Base-by-base conservation (phyloP, 2,113 vertebrate genomes). In the Porphyrio hochstetteri region DNA sequence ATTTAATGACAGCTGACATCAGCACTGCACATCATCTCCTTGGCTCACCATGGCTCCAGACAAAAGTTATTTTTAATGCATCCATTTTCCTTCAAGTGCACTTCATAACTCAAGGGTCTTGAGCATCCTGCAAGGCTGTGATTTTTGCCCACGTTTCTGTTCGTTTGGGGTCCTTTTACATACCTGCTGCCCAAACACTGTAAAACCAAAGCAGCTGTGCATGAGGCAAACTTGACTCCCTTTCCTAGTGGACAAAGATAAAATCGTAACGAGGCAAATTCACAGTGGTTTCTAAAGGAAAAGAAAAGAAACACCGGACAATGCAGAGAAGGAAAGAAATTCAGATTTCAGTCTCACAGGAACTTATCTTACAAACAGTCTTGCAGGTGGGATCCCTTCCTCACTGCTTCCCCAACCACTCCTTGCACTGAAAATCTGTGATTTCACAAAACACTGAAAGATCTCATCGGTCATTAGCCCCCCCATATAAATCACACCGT, bases 151-250 rank as follows among this genome's bases (percentile, higher is more conserved):
- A 17, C 38, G 16, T 76, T 75, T 64, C 64, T 76, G 55, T 19
- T 67, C 0, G 0, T 28, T 35, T 64, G 36, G 8, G 12, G 0
- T 1, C 35, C 48, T 48, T 88, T 74, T 50, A 28, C 63, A 86
- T 6, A 55, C 29, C 44, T 53, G 56, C 76, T 93, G 50, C 53
- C 48, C 82, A 84, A 84, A 85, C 36, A 29, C 55, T 27, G 59
- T 61, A 68, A 95, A 97, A 97, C 93, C 92, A 93, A 95, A 97
- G 95, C 59, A 89, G 82, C 33, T 94, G 87, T 55, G 63, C 33
- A 4, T 38, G 56, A 83, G 82, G 88, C 20, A 68, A 95, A 93
- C 48, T 94, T 95, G 48, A 50, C 38, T 61, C 67, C 60, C 83
- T 82, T 93, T 90, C 86, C 80, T 91, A 92, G 82, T 44, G 95